These are phyloP conservation scores for Euclidia mi DNA, from an alignment of 2,888 invertebrate species.

Conservation along the genomic window DNA sequence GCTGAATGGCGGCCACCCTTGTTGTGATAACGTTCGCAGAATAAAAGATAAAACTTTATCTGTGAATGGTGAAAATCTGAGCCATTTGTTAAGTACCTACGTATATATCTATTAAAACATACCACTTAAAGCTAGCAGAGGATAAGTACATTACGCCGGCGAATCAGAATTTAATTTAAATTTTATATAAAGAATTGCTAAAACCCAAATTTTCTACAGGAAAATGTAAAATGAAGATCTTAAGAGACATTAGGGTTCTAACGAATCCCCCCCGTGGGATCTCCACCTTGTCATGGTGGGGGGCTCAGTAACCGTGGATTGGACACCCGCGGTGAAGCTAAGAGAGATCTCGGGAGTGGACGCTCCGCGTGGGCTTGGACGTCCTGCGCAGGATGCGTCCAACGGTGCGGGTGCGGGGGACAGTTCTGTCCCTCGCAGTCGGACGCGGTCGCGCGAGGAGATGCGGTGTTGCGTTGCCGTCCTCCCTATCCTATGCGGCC, in stretches of 20 bases:
- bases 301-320: no score
- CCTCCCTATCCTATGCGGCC: no score
- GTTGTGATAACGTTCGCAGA: conserved; percentile 46
- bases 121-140: conserved; percentile 19
- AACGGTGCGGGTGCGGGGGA: no score
- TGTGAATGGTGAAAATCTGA: conserved; percentile 48
- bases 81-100: conserved; percentile 42
- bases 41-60: conserved; percentile 59
- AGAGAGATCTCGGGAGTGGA: no score
- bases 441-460: no score
- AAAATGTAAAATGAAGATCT: conserved; percentile 5
- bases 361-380: no score
- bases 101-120: conserved; percentile 21
- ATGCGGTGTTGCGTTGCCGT: no score
- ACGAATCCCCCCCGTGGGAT: no score
- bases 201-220: not conserved
- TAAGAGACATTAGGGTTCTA: not conserved
- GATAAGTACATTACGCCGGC: conserved; percentile 3
- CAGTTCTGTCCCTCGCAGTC: no score
- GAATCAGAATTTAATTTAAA: conserved; percentile 19
- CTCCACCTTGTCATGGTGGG: no score
- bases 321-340: no score
- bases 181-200: conserved; percentile 6
- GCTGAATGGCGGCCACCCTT: conserved; percentile 35
- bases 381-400: no score